These are phyloP conservation scores for Sinonovacula constricta DNA, from an alignment of 1,140 invertebrate genomes.

Conservation along the genomic window DNA sequence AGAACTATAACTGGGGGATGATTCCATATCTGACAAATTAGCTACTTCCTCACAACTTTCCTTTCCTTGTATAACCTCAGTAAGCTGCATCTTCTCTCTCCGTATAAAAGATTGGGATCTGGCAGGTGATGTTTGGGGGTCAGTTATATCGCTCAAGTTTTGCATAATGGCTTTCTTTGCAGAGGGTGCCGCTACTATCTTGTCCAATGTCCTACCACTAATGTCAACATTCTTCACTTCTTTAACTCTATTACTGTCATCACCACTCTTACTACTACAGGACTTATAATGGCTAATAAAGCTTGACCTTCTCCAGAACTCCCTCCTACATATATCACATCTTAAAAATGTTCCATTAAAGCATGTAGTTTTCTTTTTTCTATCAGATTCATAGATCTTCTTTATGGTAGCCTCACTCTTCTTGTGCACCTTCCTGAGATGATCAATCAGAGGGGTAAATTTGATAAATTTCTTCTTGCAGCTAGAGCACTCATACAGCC, in stretches of 20 bases:
- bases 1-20: no score
- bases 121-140: no score
- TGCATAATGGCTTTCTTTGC: neutral
- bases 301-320: conserved; percentile 56
- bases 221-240: neutral
- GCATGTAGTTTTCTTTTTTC: neutral
- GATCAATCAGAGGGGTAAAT: conserved; percentile 74
- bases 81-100: no score
- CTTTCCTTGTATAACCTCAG: no score
- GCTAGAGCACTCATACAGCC: conserved; percentile 71
- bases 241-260: neutral
- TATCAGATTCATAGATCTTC: conserved; percentile 61
- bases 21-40: no score
- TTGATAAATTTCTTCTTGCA: conserved; percentile 75
- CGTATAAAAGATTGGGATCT: no score
- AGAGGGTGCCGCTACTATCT: neutral
- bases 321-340: conserved; percentile 57
- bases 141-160: neutral
- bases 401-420: conserved; percentile 72
- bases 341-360: conserved; percentile 21
- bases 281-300: conserved; percentile 18
- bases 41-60: no score
- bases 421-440: conserved; percentile 73
- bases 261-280: neutral
- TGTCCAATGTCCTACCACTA: neutral